Evolutionary conservation across 2,113 vertebrate genomes (phyloP).

Genomic region (Phylloscopus trochiloides): DNA sequence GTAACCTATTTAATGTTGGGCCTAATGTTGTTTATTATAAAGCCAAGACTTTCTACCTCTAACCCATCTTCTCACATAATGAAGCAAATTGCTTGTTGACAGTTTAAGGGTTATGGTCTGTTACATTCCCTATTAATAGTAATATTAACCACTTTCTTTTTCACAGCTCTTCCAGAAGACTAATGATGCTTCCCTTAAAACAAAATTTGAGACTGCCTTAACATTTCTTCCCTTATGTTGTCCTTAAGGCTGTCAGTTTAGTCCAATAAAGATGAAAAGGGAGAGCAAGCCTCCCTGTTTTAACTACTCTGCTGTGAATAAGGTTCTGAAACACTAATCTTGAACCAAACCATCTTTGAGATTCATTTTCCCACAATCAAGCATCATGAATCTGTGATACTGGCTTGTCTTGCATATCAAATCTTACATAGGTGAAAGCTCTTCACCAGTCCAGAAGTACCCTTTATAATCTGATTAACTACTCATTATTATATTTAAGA

Average conservation of each 20-base stretch:
- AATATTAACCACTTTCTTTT: not conserved
- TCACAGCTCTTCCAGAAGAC: not conserved
- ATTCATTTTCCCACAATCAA: not conserved
- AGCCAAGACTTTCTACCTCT: not conserved
- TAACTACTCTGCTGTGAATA: not conserved
- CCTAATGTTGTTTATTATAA: not conserved
- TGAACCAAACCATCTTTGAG: not conserved
- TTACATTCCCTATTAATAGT: not conserved
- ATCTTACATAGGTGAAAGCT: not conserved
- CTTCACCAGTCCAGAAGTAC: not conserved
- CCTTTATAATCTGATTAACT: not conserved
- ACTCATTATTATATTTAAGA: not conserved
- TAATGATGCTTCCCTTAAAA: not conserved
- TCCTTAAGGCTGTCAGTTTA: not conserved
- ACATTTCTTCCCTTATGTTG: not conserved
- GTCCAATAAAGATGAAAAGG: not conserved
- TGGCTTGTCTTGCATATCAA: not conserved
- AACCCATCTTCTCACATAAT: not conserved
- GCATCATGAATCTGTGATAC: not conserved
- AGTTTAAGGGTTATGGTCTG: not conserved
- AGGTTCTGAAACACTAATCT: not conserved
- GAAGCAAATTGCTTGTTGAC: not conserved
- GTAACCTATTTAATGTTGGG: not conserved
- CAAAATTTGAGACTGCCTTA: not conserved
- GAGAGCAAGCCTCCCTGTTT: not conserved